Evolutionary conservation across 2,113 vertebrate species (phyloP).

Genomic region (Scalopus aquaticus): DNA sequence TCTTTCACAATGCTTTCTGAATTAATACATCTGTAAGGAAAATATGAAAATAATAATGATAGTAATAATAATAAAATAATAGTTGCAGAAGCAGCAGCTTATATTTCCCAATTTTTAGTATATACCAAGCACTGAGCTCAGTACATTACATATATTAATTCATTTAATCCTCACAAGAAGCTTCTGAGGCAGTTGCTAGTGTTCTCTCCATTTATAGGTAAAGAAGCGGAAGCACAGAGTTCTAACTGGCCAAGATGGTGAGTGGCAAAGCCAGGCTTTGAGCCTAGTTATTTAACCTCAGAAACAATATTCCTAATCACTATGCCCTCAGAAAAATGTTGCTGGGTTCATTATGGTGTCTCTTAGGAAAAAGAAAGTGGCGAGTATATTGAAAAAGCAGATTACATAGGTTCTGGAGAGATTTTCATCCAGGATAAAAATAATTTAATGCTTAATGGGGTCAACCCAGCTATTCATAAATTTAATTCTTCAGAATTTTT

Average conservation of each 20-base stretch:
- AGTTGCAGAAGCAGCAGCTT: neutral
- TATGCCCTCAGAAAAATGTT: neutral
- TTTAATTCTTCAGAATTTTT: neutral
- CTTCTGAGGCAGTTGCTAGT: neutral
- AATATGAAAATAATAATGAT: neutral
- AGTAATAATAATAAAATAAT: neutral
- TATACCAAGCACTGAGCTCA: neutral
- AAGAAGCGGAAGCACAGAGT: neutral
- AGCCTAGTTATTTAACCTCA: neutral
- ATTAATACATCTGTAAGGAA: neutral
- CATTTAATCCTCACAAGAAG: neutral
- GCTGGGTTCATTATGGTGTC: neutral
- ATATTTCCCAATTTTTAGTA: neutral
- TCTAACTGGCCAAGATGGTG: neutral
- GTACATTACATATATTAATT: neutral
- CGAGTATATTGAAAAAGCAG: neutral
- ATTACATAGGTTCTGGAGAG: constrained; percentile 1
- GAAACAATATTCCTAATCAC: neutral
- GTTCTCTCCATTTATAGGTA: neutral
- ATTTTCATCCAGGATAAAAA: constrained; percentile 35
- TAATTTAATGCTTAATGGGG: neutral
- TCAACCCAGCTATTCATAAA: neutral
- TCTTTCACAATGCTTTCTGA: neutral
- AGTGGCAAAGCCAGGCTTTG: neutral
- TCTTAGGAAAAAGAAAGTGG: neutral